Percentiles rank a stretch among this genome's conserved stretches.
Evolutionary conservation across 2,797 vertebrate genomes (phyloP).

Genomic region (Anas bernieri): DNA sequence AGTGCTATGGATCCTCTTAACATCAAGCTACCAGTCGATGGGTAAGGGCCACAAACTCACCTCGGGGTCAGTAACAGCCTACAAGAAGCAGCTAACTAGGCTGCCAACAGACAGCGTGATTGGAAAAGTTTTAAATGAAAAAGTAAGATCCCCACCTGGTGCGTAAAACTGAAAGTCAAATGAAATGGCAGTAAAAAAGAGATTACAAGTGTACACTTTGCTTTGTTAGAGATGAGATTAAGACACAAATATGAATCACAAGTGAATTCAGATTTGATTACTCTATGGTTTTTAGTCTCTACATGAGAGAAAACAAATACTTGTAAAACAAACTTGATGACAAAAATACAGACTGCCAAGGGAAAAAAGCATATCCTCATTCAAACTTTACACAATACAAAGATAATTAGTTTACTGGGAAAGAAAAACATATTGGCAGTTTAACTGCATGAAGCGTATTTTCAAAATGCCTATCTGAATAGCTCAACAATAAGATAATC

Average conservation of each 20-base stretch:
- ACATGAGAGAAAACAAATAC: neutral
- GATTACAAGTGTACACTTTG: neutral
- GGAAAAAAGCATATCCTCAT: neutral
- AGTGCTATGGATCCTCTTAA: neutral
- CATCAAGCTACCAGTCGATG: neutral
- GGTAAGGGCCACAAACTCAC: neutral
- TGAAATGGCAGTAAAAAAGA: neutral
- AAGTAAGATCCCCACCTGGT: neutral
- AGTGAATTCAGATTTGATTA: constrained; percentile 1
- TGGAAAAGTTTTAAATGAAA: neutral
- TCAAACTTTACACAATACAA: neutral
- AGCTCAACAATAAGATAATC: constrained; percentile 1
- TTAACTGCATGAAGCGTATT: neutral
- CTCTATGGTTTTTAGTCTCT: neutral
- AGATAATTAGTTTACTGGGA: neutral
- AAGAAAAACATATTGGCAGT: neutral
- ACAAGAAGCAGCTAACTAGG: neutral
- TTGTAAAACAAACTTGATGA: constrained; percentile 23
- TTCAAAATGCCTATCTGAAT: constrained; percentile 9
- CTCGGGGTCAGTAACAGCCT: neutral
- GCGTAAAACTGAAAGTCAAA: neutral
- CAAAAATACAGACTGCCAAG: constrained; percentile 19
- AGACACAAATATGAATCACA: neutral
- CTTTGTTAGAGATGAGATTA: neutral
- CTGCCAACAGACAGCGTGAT: neutral